Evolutionary conservation across 2,888 invertebrate species (phyloP), one percentile per base, ranked within the genome.

Genomic region (Philopedon plagiatum): DNA sequence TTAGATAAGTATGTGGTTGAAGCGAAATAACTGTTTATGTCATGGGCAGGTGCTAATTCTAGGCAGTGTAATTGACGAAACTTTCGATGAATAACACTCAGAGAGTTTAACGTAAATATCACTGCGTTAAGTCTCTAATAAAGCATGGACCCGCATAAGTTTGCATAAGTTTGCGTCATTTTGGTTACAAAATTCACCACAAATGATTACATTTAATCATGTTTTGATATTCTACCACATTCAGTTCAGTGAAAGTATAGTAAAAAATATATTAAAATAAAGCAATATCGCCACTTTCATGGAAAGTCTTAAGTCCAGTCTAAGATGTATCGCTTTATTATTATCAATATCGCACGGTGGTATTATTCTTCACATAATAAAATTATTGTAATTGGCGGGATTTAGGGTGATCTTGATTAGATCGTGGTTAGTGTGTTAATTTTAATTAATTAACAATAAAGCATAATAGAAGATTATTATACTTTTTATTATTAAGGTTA

Each of bases 401-500:
- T 39, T 39, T 15, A 39, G 15, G 5, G n/a, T 15, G n/a, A 39
- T 15, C 39, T 39, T 5, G 15, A 13, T 3, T 3, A 34, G 34
- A 2, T 34, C n/a, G 5, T 11, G 11, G 34, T 11, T 39, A 15
- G 15, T 37, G 37, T 15, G 39, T 39, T 39, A 15, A 7, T 39
- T 37, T 39, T 39, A 39, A 15, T 39, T 39, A 39, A 39, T 39
- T 39, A 39, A 39, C 15, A 26, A 3, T 26, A 5, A 39, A 39
- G 39, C 15, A 39, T 39, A 15, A 15, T 39, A 21, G 5, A 19
- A 19, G 1, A 23, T 46, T 46, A 46, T n/a, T 23, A n/a, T 39
- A 7, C 15, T 46, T 46, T 46, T n/a, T n/a, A n/a, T n/a, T 46
- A 46, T 46, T 46, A 46, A 46, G 46, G 46, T 46, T 46, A 46